Evolutionary conservation across 2,888 invertebrate species (phyloP).

Genomic region (Agriopis aurantiaria): DNA sequence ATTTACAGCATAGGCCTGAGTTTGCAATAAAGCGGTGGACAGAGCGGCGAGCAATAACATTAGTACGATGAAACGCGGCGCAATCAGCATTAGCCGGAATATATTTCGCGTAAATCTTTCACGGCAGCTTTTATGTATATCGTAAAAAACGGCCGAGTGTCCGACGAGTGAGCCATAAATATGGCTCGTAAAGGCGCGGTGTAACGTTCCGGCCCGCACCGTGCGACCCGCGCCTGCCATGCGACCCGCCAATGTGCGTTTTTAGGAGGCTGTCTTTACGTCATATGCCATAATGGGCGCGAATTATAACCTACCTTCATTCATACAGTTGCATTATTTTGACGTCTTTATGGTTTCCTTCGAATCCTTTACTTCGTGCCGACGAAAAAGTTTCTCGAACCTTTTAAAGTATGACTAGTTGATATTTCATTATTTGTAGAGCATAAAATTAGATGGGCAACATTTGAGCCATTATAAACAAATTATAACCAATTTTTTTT

Average conservation of each 20-base stretch:
- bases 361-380: background rate
- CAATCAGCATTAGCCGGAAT: constrained; percentile 84
- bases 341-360: background rate
- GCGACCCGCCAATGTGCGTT: constrained; percentile 3
- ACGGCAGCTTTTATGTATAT: constrained; percentile 84
- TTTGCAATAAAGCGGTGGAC: constrained; percentile 40
- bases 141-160: constrained; percentile 83
- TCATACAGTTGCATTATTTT: constrained; percentile 15
- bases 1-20: constrained; percentile 42
- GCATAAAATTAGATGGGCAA: background rate
- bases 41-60: constrained; percentile 61
- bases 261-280: constrained; percentile 31
- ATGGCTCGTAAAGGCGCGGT: constrained; percentile 72
- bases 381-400: background rate
- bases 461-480: too few relatives aligned
- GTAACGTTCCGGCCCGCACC: constrained; percentile 36
- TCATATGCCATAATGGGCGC: constrained; percentile 14
- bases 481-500: too few relatives aligned
- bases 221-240: constrained; percentile 24
- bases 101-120: constrained; percentile 84
- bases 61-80: constrained; percentile 63
- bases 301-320: constrained; percentile 24
- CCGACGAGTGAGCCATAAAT: constrained; percentile 79
- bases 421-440: background rate
- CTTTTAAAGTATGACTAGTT: background rate